These are phyloP conservation scores for Microctonus brassicae DNA, from an alignment of 2,888 invertebrate species.

Conservation along the genomic window DNA sequence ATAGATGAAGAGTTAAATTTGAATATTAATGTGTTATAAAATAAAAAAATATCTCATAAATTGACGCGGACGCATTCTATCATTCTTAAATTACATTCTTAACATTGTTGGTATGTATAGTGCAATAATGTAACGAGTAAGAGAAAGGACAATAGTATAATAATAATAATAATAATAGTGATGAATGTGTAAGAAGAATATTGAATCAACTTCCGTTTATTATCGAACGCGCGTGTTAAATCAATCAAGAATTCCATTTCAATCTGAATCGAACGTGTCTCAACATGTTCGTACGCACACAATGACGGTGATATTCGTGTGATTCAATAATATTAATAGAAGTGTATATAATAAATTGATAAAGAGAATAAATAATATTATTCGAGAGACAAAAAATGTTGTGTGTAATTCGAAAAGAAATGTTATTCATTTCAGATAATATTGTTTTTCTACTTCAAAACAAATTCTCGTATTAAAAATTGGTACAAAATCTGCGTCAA, in stretches of 20 bases:
- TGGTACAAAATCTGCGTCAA: too few relatives aligned
- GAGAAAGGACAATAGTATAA: background rate
- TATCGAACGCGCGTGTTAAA: conserved; percentile 7
- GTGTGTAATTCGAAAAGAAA: too few relatives aligned
- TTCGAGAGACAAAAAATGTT: too few relatives aligned
- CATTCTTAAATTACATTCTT: background rate
- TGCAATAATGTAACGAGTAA: background rate
- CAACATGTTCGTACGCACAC: background rate
- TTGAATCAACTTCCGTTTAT: conserved; percentile 13
- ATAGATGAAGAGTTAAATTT: background rate
- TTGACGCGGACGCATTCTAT: background rate
- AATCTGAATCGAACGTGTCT: conserved; percentile 1
- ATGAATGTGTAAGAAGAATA: background rate
- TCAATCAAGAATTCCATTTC: conserved; percentile 11
- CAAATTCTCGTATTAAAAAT: too few relatives aligned
- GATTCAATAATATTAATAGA: conserved; percentile 2
- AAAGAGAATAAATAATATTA: too few relatives aligned
- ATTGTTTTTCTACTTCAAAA: too few relatives aligned
- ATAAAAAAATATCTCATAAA: background rate
- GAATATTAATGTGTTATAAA: background rate
- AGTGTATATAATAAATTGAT: too few relatives aligned
- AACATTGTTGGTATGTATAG: background rate
- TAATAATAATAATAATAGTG: too few relatives aligned
- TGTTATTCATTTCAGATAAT: too few relatives aligned
- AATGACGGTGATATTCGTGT: conserved; percentile 2